Evolutionary conservation across 2,888 invertebrate species (phyloP).

Genomic region (Ophraella communa): DNA sequence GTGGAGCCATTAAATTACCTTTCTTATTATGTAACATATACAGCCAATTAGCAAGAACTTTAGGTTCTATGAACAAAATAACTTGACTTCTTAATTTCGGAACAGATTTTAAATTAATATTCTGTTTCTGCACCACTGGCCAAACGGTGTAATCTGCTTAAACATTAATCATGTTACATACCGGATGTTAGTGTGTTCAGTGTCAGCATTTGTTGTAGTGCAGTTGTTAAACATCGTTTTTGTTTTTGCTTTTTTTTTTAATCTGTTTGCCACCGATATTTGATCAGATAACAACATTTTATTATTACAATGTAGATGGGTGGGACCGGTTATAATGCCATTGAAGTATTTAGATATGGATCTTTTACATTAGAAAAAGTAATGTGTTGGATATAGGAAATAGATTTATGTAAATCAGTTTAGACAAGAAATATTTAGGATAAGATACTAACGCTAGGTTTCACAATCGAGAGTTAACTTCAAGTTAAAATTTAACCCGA

Average conservation of each 20-base stretch:
- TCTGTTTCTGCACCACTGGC: background rate
- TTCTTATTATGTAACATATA: too few species aligned
- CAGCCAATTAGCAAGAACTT: background rate
- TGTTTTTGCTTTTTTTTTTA: slow-evolving; percentile 7
- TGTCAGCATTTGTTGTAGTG: slow-evolving; percentile 13
- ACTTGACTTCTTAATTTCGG: too few species aligned
- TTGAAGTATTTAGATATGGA: background rate
- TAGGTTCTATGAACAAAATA: background rate
- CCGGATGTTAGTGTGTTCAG: slow-evolving; percentile 24
- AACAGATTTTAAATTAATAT: background rate
- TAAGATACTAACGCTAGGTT: too few species aligned
- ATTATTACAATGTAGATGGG: background rate
- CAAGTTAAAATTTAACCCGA: too few species aligned
- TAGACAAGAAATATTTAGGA: too few species aligned
- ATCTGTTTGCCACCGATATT: slow-evolving; percentile 13
- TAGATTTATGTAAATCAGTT: background rate
- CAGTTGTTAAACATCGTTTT: slow-evolving; percentile 13
- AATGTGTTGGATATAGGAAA: background rate
- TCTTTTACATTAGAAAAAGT: background rate
- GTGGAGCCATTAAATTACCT: too few species aligned
- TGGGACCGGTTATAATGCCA: background rate
- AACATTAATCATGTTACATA: slow-evolving; percentile 26
- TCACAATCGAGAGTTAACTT: too few species aligned
- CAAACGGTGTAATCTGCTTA: slow-evolving; percentile 9
- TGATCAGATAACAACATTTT: background rate